These are phyloP conservation scores for Trissolcus basalis DNA, from an alignment of 1,140 invertebrate genomes.

Conservation along the genomic window DNA sequence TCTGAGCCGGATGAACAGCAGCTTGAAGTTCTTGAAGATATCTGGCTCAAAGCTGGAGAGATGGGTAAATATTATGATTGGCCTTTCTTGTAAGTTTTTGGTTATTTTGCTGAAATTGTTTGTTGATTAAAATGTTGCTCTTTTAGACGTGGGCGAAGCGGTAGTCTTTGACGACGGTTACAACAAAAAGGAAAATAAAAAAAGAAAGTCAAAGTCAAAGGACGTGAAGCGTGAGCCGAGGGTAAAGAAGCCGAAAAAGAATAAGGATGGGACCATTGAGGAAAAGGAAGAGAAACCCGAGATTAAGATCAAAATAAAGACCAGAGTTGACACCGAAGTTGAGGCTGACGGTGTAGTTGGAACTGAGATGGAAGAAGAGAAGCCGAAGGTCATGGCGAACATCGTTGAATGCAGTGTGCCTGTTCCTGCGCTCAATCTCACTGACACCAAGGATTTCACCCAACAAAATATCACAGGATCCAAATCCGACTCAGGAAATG, in stretches of 20 bases:
- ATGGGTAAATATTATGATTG: constrained; percentile 81
- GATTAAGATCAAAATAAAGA: neutral
- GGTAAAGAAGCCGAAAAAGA: constrained; percentile 39
- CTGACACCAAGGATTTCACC: neutral
- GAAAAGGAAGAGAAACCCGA: constrained; percentile 1
- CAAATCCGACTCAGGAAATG: neutral
- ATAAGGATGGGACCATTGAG: too few relatives aligned
- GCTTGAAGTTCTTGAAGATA: constrained; percentile 85
- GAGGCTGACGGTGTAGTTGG: too few relatives aligned
- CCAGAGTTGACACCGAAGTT: neutral
- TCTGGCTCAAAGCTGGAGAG: constrained; percentile 88
- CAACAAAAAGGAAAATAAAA: constrained; percentile 73
- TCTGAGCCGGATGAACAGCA: constrained; percentile 82
- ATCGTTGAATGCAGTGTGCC: constrained; percentile 17
- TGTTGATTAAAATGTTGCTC: constrained; percentile 18
- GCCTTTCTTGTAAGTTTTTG: too few relatives aligned
- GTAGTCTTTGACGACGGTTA: constrained; percentile 77
- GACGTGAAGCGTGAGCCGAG: constrained; percentile 56
- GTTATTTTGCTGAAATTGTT: neutral
- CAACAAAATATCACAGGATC: neutral
- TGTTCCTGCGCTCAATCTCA: constrained; percentile 1
- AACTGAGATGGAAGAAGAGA: neutral
- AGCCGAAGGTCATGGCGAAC: constrained; percentile 2
- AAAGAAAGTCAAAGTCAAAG: constrained; percentile 67
- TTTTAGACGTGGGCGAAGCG: constrained; percentile 76